These are phyloP conservation scores for Darevskia nairensis DNA, from an alignment of 2,797 vertebrate species.

Conservation along the genomic window DNA sequence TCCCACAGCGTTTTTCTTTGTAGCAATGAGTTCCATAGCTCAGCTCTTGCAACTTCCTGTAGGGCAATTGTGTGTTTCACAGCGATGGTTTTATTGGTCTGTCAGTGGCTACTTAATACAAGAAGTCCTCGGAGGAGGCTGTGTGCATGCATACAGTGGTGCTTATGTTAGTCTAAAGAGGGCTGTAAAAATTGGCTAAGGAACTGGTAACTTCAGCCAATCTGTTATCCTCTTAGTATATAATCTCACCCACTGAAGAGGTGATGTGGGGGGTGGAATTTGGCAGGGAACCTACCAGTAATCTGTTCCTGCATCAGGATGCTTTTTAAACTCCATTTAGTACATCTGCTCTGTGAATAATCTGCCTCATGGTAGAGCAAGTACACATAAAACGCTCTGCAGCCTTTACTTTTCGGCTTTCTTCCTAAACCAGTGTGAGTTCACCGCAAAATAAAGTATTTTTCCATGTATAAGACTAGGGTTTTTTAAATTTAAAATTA, in stretches of 20 bases:
- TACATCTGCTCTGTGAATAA: constrained; percentile 77
- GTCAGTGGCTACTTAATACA: too few species aligned
- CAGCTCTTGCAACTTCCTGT: too few species aligned
- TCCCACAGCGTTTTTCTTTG: too few species aligned
- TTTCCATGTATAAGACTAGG: too few species aligned
- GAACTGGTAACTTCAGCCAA: constrained; percentile 11
- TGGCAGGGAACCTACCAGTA: constrained; percentile 34
- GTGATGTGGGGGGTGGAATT: constrained; percentile 24
- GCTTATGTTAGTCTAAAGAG: constrained; percentile 23
- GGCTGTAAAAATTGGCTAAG: neutral
- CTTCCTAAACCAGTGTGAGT: neutral
- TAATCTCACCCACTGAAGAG: constrained; percentile 16
- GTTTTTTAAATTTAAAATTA: too few species aligned
- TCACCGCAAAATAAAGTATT: neutral
- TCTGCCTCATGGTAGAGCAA: constrained; percentile 42
- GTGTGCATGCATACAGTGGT: neutral
- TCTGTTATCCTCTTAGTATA: constrained; percentile 15
- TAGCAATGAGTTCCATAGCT: too few species aligned
- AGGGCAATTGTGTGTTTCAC: too few species aligned
- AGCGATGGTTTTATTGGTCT: too few species aligned
- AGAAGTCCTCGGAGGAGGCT: too few species aligned
- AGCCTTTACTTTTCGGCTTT: neutral
- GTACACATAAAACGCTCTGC: neutral
- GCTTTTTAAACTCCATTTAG: constrained; percentile 66
- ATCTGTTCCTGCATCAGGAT: constrained; percentile 56